These are phyloP conservation scores for Thereuonema tuberculata DNA, from an alignment of 1,140 invertebrate genomes.

Conservation along the genomic window DNA sequence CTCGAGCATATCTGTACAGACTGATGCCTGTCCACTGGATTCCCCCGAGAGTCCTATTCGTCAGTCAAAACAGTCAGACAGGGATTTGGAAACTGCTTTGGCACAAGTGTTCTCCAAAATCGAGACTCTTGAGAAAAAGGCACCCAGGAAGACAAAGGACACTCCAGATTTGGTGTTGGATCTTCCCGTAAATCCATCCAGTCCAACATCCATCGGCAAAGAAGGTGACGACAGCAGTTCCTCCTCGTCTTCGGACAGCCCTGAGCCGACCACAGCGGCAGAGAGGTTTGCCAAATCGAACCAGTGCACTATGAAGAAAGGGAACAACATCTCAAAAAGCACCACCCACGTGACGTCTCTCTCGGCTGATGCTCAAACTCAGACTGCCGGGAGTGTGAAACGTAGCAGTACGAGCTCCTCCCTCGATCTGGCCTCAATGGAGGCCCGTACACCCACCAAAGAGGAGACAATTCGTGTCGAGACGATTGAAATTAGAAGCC, in stretches of 20 bases:
- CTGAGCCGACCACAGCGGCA: conserved; percentile 49
- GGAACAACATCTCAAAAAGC: conserved; percentile 18
- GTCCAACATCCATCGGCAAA: conserved; percentile 13
- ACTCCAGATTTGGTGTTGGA: conserved; percentile 83
- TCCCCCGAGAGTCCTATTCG: neutral
- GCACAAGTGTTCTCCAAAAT: conserved; percentile 27
- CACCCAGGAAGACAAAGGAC: conserved; percentile 43
- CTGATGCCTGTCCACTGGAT: conserved; percentile 15
- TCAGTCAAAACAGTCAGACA: conserved; percentile 22
- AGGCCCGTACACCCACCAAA: neutral
- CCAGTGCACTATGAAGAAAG: conserved; percentile 68
- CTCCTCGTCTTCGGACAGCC: conserved; percentile 38
- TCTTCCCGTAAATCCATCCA: conserved; percentile 45
- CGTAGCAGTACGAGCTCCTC: conserved; percentile 17
- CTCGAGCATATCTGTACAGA: neutral
- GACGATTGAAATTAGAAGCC: conserved; percentile 36
- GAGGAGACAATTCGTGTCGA: conserved; percentile 22
- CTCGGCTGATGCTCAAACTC: conserved; percentile 23
- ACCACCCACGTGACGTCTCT: conserved; percentile 13
- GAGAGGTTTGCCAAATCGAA: conserved; percentile 61
- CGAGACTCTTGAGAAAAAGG: conserved; percentile 20
- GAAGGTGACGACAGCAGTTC: conserved; percentile 21
- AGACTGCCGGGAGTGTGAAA: conserved; percentile 21
- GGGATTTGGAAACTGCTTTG: conserved; percentile 25
- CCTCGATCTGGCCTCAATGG: neutral